These are phyloP conservation scores for Labeo catla DNA, from an alignment of 2,113 vertebrate genomes.

Conservation along the genomic window DNA sequence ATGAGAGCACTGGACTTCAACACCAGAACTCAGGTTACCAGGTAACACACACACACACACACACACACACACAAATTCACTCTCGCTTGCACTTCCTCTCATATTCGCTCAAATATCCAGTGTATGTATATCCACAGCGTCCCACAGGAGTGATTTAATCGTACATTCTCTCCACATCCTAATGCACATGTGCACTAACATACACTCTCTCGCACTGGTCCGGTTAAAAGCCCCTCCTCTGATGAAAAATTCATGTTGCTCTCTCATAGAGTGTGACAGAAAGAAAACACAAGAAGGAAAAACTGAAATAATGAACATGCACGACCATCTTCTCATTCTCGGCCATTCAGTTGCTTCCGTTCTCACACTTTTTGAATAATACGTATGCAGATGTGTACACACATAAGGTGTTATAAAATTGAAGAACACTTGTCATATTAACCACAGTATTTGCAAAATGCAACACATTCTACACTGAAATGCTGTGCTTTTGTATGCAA, in stretches of 20 bases:
- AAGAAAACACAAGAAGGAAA: background rate
- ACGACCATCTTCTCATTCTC: background rate
- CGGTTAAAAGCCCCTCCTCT: conserved; percentile 41
- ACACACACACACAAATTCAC: background rate
- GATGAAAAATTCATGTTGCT: conserved; percentile 48
- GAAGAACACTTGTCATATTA: background rate
- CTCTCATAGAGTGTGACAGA: conserved; percentile 16
- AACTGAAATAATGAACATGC: background rate
- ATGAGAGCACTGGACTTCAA: conserved; percentile 97
- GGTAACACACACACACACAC: conserved; percentile 72
- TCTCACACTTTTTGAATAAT: background rate
- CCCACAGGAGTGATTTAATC: conserved; percentile 14
- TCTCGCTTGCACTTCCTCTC: background rate
- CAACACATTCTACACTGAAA: background rate
- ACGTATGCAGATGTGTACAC: conserved; percentile 7
- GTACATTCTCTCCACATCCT: conserved; percentile 21
- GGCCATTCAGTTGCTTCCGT: background rate
- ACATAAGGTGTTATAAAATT: background rate
- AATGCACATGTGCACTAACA: background rate
- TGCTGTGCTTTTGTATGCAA: conserved; percentile 20
- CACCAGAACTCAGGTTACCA: conserved; percentile 97
- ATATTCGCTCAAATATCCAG: conserved; percentile 27
- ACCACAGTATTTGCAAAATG: background rate
- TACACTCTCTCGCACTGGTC: background rate
- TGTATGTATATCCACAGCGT: conserved; percentile 6